Evolutionary conservation across 2,888 invertebrate genomes (phyloP).

Genomic region (Phytoseiulus persimilis): DNA sequence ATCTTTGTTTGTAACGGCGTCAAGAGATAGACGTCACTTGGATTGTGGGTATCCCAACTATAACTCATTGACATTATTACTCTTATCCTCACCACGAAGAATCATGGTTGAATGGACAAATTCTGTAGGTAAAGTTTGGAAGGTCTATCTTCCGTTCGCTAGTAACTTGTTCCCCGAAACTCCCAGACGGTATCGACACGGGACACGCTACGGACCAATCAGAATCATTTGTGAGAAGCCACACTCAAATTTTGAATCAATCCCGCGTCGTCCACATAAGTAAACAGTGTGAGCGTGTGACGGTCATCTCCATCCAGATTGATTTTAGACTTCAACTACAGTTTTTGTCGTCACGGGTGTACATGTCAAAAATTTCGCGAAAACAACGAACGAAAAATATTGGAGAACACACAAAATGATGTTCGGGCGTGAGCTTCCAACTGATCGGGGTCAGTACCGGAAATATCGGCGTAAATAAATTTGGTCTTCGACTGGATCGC

Average conservation of each 20-base stretch:
- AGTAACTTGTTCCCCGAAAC: neutral
- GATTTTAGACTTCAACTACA: neutral
- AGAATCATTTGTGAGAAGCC: neutral
- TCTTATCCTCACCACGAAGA: neutral
- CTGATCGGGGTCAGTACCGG: neutral
- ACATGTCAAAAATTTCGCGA: neutral
- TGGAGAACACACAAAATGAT: neutral
- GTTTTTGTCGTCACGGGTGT: neutral
- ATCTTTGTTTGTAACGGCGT: neutral
- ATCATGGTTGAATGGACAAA: neutral
- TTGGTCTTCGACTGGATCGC: neutral
- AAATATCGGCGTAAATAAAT: neutral
- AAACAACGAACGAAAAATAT: neutral
- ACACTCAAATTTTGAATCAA: neutral
- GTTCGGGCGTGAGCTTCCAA: neutral
- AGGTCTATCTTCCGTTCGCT: neutral
- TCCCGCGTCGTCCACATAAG: neutral
- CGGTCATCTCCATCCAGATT: neutral
- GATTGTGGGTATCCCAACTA: neutral
- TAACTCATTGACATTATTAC: neutral
- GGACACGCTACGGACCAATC: neutral
- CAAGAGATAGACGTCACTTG: neutral
- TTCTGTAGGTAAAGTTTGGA: neutral
- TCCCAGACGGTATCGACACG: neutral
- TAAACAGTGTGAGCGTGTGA: neutral